Conservation (phyloP, 1,140 invertebrate genomes). For the Solenopsis fugax region DNA sequence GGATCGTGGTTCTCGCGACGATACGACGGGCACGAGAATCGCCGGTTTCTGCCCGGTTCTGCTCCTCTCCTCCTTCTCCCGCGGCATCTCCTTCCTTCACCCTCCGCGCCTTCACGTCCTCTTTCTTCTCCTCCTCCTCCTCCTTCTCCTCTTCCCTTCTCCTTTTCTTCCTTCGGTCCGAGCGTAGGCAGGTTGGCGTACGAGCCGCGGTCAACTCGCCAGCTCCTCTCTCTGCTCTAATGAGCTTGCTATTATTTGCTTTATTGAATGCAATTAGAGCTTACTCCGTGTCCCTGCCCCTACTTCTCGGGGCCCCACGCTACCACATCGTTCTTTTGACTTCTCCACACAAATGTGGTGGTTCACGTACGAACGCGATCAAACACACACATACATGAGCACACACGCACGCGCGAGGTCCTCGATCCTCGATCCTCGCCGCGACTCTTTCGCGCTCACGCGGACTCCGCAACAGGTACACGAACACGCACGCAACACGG, state of each 20-base stretch:
- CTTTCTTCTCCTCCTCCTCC: conserved; percentile 42
- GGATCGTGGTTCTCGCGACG: conserved; percentile 80
- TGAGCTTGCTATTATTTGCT: conserved; percentile 86
- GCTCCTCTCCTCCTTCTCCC: conserved; percentile 41
- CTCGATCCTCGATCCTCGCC: conserved; percentile 58
- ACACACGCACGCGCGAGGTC: not conserved
- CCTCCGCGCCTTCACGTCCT: conserved; percentile 52
- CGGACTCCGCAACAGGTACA: conserved; percentile 30
- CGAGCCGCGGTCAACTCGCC: conserved; percentile 80
- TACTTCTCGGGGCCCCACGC: conserved; percentile 61
- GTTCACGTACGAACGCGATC: conserved; percentile 8
- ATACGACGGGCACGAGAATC: conserved; percentile 73
- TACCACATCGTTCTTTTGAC: conserved; percentile 58
- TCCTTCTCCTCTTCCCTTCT: conserved; percentile 28
- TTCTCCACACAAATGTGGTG: conserved; percentile 58
- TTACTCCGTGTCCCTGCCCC: conserved; percentile 83
- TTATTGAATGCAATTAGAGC: conserved; percentile 86
- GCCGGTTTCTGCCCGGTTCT: conserved; percentile 76
- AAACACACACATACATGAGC: too few species aligned
- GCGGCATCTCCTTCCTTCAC: conserved; percentile 16
- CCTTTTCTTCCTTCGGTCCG: conserved; percentile 66
- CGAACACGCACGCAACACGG: conserved; percentile 55
- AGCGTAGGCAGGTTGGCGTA: conserved; percentile 82
- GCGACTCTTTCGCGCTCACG: conserved; percentile 36
- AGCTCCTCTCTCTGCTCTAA: conserved; percentile 82